Base-by-base conservation (phyloP, 1,140 invertebrate species). In the Yoshiicerus persimilis region DNA sequence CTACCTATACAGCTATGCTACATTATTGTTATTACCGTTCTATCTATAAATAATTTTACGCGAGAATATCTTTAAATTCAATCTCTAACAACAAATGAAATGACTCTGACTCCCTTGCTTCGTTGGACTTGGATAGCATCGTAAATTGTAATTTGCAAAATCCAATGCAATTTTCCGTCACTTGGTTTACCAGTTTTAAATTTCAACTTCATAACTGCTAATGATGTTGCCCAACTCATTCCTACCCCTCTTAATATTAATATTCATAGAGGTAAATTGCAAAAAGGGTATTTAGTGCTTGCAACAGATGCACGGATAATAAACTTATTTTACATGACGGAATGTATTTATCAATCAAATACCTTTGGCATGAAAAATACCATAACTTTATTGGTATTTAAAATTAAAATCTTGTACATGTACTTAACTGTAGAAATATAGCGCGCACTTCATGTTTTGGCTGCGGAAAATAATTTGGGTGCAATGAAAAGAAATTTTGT, bases 1-100 rank as follows among this genome's bases (percentile, higher is more conserved):
- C n/a, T n/a, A n/a, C n/a, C n/a, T n/a, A n/a, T n/a, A n/a, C 16
- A n/a, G 47, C n/a, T 1, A 1, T 47, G 41, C n/a, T 16, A 56
- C 47, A n/a, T 56, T 56, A 56, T 56, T 30, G 5, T 64, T 64
- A 34, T 66, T 66, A 23, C n/a, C 62, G 62, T 66, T 16, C 30
- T 13, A 75, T 38, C 75, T 80, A 80, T 36, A 80, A 80, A 80
- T 80, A 80, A 80, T 80, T 80, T 80, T 80, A 80, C n/a, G 75
- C 23, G 13, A 36, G 34, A 80, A 80, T 80, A 80, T 80, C 34
- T 80, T 13, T 38, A 38, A 77, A 80, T 80, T 36, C 10, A 80
- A 80, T 80, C 75, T 38, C n/a, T 5, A 77, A 36, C 32, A 80
- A n/a, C n/a, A n/a, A n/a, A n/a, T n/a, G n/a, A n/a, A 34, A 23